These are phyloP conservation scores for Oncopodura yosiiana DNA, from an alignment of 1,140 invertebrate genomes.

Conservation along the genomic window DNA sequence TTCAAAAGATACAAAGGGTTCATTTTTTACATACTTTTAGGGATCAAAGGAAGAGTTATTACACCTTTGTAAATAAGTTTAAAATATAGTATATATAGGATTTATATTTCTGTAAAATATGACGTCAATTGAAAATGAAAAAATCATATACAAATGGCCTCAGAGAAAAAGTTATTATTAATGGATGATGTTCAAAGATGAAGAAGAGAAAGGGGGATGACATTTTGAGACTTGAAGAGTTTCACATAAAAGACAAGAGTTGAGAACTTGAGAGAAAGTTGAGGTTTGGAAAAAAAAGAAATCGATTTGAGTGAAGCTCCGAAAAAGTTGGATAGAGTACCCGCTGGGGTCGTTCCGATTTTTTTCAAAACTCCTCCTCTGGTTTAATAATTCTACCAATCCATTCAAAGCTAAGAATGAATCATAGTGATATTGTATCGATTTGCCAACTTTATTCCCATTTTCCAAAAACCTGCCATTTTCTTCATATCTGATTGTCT, in stretches of 20 bases:
- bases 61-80: too few species aligned
- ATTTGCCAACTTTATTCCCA: constrained; percentile 30
- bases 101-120: too few species aligned
- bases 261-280: background rate
- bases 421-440: constrained; percentile 27
- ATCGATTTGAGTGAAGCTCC: constrained; percentile 31
- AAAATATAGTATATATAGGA: too few species aligned
- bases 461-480: constrained; percentile 33
- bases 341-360: constrained; percentile 9
- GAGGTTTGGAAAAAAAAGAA: background rate
- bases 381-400: constrained; percentile 36
- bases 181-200: too few species aligned
- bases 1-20: too few species aligned
- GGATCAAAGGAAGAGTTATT: too few species aligned
- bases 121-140: too few species aligned
- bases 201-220: constrained; percentile 3
- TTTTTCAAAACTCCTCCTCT: constrained; percentile 35
- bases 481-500: constrained; percentile 13
- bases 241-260: background rate
- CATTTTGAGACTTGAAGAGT: too few species aligned
- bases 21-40: too few species aligned
- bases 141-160: too few species aligned
- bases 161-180: too few species aligned
- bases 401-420: constrained; percentile 32
- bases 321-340: background rate